Base-by-base conservation (phyloP, 2,888 invertebrate species). In the Papilio elwesi region DNA sequence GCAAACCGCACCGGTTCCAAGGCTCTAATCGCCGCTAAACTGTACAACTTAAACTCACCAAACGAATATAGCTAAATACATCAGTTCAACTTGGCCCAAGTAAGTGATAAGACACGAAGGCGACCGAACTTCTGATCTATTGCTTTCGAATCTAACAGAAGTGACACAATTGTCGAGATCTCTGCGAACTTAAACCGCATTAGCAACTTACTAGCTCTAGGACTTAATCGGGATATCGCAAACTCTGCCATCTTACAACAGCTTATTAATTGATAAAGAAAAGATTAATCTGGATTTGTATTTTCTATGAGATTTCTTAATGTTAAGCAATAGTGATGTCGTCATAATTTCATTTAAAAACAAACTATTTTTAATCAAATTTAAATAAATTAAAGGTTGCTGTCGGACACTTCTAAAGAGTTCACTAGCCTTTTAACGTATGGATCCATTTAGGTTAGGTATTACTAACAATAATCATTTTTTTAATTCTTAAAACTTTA, bases 231-330 rank as follows among this genome's bases (percentile, higher is more conserved):
- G 79, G 82, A 82, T 85, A 87, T 89, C 82, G 81, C 82, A 83
- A 88, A 87, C 87, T 85, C 90, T 91, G 91, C 90, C 91, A 92
- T 92, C 90, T 89, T 88, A 85, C 86, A 87, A 88, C 87, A 85
- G 87, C 88, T 90, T 90, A 91, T 91, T 91, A 90, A 91, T 90
- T 88, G 87, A 85, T 86, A 84, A 82, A 86, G 84, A 85, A 86
- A 87, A 87, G 85, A 87, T 90, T 88, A 88, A 84, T 84, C 89
- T 87, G 85, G 79, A 64, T 63, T 53, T 53, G 47, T 63, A 43
- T 70, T 73, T 36, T 67, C 52, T 77, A 76, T 26, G 26, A 78
- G 80, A 78, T 53, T 71, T 36, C 78, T 77, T 76, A 15, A 9
- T 9, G 52, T 15, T 7, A 15, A 52, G 52, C 15, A 9, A 52